Base-by-base conservation (phyloP, 2,888 invertebrate species). In the Pterostichus madidus region DNA sequence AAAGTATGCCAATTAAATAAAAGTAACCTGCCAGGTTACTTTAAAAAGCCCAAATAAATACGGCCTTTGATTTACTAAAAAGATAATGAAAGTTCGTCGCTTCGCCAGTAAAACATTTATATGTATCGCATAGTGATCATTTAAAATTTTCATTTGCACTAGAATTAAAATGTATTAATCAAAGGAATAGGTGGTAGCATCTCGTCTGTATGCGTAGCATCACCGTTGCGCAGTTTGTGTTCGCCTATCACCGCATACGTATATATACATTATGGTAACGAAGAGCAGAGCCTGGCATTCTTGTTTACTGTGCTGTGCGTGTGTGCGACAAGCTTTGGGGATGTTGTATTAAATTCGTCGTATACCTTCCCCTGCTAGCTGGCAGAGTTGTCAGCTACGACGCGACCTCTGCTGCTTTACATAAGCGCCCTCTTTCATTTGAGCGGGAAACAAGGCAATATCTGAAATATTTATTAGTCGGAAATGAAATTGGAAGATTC, bases 261-360 rank as follows among this genome's bases (percentile, higher is more conserved):
- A 75, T 75, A 75, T 75, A 52, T 78, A 77, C 77, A 77, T 77
- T 77, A 78, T 78, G 77, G 59, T 78, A 78, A 78, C 77, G 77
- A 78, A 78, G 77, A 46, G 39, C 46, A 24, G 59, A 53, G 56
- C 56, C 59, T 78, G 39, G 53, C 68, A 79, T 79, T 79, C 68
- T 68, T 79, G 79, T 79, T 68, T 79, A 79, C 79, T 13, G 46
- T 46, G 61, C 52, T 24, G 64, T 46, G 46, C 64, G 46, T 79
- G 32, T 79, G 79, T 15, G 39, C 46, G 79, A 64, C 49, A 49
- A 68, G 79, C 49, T 68, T 46, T 31, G 31, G 64, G 46, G 64
- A 79, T 79, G 79, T 79, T 79, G 32, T 64, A 79, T 61, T 79
- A 79, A 79, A 64, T 64, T 79, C 79, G 79, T 76, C 53, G 49